A percentile compares a stretch with the other conserved stretches of the same genome.
These are phyloP conservation scores for Papilio helenus DNA, from an alignment of 1,140 invertebrate genomes.

Conservation along the genomic window DNA sequence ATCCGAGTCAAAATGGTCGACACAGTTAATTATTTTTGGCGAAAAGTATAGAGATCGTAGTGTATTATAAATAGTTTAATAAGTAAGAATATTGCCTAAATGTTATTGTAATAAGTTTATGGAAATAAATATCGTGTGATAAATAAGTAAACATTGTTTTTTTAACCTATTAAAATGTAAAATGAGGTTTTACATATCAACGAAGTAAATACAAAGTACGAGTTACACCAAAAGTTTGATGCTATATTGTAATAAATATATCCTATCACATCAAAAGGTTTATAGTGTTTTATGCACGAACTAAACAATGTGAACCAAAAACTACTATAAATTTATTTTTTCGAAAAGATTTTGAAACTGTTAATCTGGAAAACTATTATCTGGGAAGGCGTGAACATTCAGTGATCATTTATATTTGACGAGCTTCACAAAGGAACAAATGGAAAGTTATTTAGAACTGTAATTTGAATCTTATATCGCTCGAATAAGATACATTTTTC, in stretches of 20 bases:
- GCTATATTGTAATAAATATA: background rate
- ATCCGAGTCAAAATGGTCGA: constrained; percentile 69
- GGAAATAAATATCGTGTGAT: constrained; percentile 56
- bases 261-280: background rate
- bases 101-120: constrained; percentile 48
- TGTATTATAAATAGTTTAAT: constrained; percentile 32
- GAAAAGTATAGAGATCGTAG: constrained; percentile 40
- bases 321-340: too few species aligned
- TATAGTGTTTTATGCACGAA: background rate
- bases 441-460: too few species aligned
- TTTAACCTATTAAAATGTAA: background rate
- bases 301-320: background rate
- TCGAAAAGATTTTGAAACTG: too few species aligned
- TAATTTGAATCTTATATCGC: background rate
- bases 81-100: constrained; percentile 45
- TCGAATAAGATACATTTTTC: background rate
- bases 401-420: constrained; percentile 34
- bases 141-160: constrained; percentile 27
- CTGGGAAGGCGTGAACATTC: constrained; percentile 28
- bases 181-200: background rate
- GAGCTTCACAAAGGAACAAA: background rate
- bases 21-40: constrained; percentile 63
- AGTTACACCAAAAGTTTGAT: background rate
- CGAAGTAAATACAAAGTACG: background rate
- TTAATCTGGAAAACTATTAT: background rate